A percentile compares a stretch with the other conserved stretches of the same genome.
Conservation (phyloP, 37 sponge, comb jelly and placozoan genomes). For the Theonella swinhoei region DNA sequence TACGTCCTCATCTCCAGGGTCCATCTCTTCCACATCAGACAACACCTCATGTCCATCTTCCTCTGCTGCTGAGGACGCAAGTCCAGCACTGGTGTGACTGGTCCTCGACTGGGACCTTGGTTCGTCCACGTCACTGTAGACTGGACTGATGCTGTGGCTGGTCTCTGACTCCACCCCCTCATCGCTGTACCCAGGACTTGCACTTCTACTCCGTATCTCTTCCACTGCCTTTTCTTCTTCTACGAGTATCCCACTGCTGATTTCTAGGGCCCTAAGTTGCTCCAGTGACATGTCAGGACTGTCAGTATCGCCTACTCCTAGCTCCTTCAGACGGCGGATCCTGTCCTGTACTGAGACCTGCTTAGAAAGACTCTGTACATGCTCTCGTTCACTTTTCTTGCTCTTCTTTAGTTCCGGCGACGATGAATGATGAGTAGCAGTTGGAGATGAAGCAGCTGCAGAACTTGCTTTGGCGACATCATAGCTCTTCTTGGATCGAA, state of each 20-base stretch:
- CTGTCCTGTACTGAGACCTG: conserved; percentile 2
- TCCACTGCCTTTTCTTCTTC: conserved; percentile 5
- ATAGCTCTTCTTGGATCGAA: not conserved
- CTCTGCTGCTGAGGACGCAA: not conserved
- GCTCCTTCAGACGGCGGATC: conserved; percentile 23
- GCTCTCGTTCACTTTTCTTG: not conserved
- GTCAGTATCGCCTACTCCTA: conserved; percentile 1
- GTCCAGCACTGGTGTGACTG: not conserved
- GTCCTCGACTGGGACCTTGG: not conserved
- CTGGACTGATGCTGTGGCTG: not conserved
- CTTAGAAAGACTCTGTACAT: not conserved
- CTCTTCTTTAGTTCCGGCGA: not conserved
- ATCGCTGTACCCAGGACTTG: not conserved
- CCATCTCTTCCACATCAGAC: not conserved
- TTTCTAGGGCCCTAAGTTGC: not conserved
- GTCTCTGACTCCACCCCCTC: not conserved
- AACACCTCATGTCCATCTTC: not conserved
- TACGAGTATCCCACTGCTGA: not conserved
- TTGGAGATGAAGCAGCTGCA: not conserved
- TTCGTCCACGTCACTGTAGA: not conserved
- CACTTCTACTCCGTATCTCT: not conserved
- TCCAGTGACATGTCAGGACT: not conserved
- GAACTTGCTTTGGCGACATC: not conserved
- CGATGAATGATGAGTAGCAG: too few species aligned
- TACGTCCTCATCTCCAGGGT: not conserved